These are phyloP conservation scores for Spheniscus mendiculus DNA, from an alignment of 2,113 vertebrate species.

Conservation along the genomic window DNA sequence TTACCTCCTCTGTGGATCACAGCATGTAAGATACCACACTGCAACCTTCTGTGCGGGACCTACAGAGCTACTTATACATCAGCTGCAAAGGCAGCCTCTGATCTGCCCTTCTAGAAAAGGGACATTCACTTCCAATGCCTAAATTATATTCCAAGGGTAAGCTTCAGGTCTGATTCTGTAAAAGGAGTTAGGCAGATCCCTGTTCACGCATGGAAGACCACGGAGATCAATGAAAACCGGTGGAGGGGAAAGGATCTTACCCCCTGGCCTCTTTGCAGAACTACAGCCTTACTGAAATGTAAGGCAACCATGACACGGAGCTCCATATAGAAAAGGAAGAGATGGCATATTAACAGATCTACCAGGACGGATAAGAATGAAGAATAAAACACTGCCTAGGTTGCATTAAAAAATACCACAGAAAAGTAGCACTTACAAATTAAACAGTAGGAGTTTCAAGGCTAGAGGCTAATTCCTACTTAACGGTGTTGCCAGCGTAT, in stretches of 20 bases:
- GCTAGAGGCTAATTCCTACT: background rate
- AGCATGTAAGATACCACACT: background rate
- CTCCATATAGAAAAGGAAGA: background rate
- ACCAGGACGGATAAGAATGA: background rate
- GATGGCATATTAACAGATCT: background rate
- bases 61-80: background rate
- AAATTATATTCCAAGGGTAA: background rate
- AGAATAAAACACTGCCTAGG: background rate
- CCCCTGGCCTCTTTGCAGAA: background rate
- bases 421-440: background rate
- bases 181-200: background rate
- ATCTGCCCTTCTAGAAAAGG: background rate
- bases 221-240: background rate
- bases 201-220: background rate
- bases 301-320: background rate
- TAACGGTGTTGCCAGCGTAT: background rate
- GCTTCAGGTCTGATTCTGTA: background rate
- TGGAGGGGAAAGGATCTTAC: background rate
- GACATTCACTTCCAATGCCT: background rate
- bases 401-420: background rate
- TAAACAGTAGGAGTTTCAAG: background rate
- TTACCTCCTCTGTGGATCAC: background rate
- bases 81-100: slow-evolving; percentile 19
- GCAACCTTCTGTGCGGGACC: background rate
- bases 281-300: background rate